These are phyloP conservation scores for Vulpes vulpes DNA, from an alignment of 2,113 vertebrate species.

Conservation along the genomic window DNA sequence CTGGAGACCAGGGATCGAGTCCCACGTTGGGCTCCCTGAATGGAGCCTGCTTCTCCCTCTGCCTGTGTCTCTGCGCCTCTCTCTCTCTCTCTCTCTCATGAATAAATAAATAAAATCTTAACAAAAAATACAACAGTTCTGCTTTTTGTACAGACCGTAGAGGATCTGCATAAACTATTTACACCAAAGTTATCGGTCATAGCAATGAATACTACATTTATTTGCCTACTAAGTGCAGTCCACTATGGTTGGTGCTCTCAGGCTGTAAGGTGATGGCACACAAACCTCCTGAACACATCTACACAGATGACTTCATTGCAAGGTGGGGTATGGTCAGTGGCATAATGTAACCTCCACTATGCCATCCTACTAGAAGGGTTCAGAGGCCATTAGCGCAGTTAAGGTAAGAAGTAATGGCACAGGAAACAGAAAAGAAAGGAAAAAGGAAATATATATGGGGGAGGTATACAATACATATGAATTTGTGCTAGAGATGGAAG, in stretches of 20 bases:
- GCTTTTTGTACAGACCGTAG: background rate
- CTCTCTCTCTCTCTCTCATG: too few species aligned
- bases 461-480: background rate
- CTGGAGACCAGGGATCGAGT: too few species aligned
- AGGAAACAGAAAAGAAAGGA: background rate
- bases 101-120: too few species aligned
- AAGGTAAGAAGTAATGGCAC: background rate
- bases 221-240: background rate
- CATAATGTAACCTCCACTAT: background rate
- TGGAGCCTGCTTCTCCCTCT: too few species aligned
- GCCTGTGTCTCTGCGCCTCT: too few species aligned
- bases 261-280: background rate
- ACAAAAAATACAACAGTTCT: background rate
- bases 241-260: background rate
- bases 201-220: background rate
- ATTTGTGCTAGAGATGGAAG: background rate
- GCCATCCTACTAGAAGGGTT: background rate
- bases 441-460: background rate
- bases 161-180: background rate
- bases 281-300: background rate
- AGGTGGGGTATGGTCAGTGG: background rate
- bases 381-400: background rate
- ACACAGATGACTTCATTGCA: background rate
- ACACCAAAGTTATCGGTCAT: background rate
- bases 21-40: too few species aligned